Conservation (phyloP, 2,888 invertebrate species). For the Orthosia incerta region DNA sequence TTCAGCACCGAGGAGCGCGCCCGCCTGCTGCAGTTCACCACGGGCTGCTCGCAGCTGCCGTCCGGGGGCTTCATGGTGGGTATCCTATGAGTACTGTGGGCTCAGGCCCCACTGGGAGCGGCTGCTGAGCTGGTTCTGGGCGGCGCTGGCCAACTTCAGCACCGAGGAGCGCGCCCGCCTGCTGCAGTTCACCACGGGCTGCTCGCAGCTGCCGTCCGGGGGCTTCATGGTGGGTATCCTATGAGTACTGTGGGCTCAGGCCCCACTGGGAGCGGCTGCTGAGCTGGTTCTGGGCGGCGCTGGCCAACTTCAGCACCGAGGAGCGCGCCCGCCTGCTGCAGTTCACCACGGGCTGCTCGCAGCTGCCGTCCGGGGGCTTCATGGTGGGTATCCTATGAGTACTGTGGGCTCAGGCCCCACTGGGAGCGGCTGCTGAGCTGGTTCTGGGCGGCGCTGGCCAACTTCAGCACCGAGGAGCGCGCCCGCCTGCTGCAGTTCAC, state of each 20-base stretch:
- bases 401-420: not conserved
- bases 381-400: constrained; percentile 76
- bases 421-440: not conserved
- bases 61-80: constrained; percentile 94
- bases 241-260: no score
- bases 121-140: constrained; percentile 1
- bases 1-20: constrained; percentile 98
- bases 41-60: constrained; percentile 97
- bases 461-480: constrained; percentile 95
- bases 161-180: constrained; percentile 97
- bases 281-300: not conserved
- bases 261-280: not conserved
- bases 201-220: constrained; percentile 95
- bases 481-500: constrained; percentile 97
- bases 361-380: constrained; percentile 96
- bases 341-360: constrained; percentile 98
- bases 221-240: constrained; percentile 92
- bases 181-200: constrained; percentile 98
- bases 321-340: constrained; percentile 98
- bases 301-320: constrained; percentile 90
- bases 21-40: constrained; percentile 97
- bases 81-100: no score
- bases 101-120: not conserved
- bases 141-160: constrained; percentile 95
- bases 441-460: not conserved